These are phyloP conservation scores for Agriopis aurantiaria DNA, from an alignment of 2,888 invertebrate species.

Conservation along the genomic window DNA sequence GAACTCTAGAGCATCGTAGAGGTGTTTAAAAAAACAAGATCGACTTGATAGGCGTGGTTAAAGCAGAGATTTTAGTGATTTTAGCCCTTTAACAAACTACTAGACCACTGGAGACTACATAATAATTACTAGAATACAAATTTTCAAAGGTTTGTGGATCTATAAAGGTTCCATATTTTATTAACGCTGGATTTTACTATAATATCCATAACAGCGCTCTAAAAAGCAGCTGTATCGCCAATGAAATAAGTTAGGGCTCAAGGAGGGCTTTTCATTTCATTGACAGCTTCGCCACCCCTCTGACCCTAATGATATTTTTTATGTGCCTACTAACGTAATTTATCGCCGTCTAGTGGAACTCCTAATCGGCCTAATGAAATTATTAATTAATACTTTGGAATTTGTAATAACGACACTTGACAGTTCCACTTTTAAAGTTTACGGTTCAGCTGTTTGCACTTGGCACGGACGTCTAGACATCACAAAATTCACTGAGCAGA, in stretches of 20 bases:
- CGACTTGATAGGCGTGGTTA: neutral
- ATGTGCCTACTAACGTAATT: conserved; percentile 23
- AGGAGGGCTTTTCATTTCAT: conserved; percentile 14
- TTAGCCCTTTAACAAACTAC: neutral
- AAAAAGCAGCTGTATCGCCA: conserved; percentile 14
- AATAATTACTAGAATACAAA: neutral
- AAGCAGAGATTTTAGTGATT: neutral
- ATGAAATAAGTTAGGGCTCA: conserved; percentile 8
- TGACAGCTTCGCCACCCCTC: conserved; percentile 8
- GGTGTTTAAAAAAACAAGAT: conserved; percentile 17
- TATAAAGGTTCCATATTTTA: neutral
- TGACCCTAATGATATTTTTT: conserved; percentile 30
- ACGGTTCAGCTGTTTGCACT: conserved; percentile 8
- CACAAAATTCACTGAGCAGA: neutral
- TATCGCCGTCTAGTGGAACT: conserved; percentile 19
- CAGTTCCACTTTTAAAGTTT: conserved; percentile 19
- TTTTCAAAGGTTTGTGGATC: too few relatives aligned
- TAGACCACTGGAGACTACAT: neutral
- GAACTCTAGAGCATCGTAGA: conserved; percentile 9
- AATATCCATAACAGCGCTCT: neutral
- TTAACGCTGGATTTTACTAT: neutral
- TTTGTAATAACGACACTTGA: conserved; percentile 27
- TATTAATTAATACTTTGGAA: conserved; percentile 29
- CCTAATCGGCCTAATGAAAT: conserved; percentile 30
- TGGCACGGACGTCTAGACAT: neutral